These are phyloP conservation scores for Chlorodrepanis virens DNA, from an alignment of 2,113 vertebrate species.

Conservation along the genomic window DNA sequence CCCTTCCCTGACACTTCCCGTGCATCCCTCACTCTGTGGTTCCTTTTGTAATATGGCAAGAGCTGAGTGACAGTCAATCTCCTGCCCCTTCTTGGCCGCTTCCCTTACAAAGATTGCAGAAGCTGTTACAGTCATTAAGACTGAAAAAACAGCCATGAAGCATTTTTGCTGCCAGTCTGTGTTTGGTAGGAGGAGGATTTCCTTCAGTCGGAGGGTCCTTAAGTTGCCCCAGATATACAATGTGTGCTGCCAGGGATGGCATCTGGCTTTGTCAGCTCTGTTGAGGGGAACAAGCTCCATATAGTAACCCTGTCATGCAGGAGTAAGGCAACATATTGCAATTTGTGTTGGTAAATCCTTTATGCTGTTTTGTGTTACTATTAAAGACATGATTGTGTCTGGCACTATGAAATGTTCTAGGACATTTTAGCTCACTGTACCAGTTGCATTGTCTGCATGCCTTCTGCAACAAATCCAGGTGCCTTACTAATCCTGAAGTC, in stretches of 20 bases:
- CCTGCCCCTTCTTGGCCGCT: not conserved
- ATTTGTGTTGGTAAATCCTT: not conserved
- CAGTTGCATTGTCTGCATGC: not conserved
- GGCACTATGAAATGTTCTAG: not conserved
- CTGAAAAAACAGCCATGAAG: not conserved
- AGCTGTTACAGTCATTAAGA: not conserved
- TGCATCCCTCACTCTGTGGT: fast-evolving
- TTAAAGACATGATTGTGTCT: slow-evolving; percentile 26
- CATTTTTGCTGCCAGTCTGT: slow-evolving; percentile 18
- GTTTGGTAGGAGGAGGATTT: slow-evolving; percentile 22
- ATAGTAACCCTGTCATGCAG: slow-evolving; percentile 3
- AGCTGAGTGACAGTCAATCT: not conserved
- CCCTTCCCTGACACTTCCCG: not conserved
- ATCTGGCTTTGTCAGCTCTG: slow-evolving; percentile 22
- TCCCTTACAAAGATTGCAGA: not conserved
- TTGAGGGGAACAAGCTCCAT: not conserved
- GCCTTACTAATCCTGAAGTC: not conserved
- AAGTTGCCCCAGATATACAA: not conserved
- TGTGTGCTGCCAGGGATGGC: not conserved
- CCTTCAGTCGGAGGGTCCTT: not conserved
- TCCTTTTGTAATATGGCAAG: not conserved
- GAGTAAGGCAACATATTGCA: slow-evolving; percentile 9
- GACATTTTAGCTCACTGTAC: not conserved
- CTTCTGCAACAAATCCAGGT: not conserved
- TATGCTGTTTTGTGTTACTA: not conserved